A percentile compares a stretch with the other conserved stretches of the same genome.
Conservation (phyloP, 2,888 invertebrate species). For the Chalcis sispes region DNA sequence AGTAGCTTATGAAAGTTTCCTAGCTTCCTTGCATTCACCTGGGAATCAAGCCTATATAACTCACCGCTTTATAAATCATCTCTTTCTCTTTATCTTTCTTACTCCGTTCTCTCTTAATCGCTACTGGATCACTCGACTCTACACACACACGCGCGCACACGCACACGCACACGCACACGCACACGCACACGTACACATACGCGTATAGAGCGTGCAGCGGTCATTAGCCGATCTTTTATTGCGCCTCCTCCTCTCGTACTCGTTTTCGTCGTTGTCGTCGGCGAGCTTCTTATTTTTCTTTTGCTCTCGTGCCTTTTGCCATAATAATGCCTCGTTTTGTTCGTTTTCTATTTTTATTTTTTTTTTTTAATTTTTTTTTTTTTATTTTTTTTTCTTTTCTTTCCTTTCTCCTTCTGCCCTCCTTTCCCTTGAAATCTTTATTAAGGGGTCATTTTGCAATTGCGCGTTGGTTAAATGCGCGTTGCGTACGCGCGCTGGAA, state of each 20-base stretch:
- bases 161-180: neutral
- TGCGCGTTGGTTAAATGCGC: neutral
- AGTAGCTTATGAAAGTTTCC: too few relatives aligned
- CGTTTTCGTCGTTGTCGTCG: too few relatives aligned
- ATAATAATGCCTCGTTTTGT: constrained; percentile 4
- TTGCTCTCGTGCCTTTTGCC: constrained; percentile 6
- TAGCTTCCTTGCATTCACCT: too few relatives aligned
- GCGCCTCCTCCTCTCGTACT: neutral
- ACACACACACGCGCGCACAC: neutral
- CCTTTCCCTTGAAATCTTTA: constrained; percentile 38
- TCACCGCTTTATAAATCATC: constrained; percentile 11
- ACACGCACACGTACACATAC: neutral
- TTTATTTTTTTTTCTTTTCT: too few relatives aligned
- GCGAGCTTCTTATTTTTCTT: neutral
- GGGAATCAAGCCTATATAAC: neutral
- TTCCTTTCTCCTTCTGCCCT: constrained; percentile 1
- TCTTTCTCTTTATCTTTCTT: constrained; percentile 6
- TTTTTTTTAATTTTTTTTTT: neutral
- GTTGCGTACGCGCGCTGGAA: neutral
- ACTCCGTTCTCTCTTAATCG: constrained; percentile 13
- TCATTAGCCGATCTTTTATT: constrained; percentile 41
- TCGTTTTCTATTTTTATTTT: neutral
- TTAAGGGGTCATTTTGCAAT: constrained; percentile 29
- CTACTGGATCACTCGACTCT: neutral
- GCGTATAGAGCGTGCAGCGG: neutral